phyloP scores from a whole-genome alignment of 2,797 vertebrate species.

The Sebastes hubbsi region DNA sequence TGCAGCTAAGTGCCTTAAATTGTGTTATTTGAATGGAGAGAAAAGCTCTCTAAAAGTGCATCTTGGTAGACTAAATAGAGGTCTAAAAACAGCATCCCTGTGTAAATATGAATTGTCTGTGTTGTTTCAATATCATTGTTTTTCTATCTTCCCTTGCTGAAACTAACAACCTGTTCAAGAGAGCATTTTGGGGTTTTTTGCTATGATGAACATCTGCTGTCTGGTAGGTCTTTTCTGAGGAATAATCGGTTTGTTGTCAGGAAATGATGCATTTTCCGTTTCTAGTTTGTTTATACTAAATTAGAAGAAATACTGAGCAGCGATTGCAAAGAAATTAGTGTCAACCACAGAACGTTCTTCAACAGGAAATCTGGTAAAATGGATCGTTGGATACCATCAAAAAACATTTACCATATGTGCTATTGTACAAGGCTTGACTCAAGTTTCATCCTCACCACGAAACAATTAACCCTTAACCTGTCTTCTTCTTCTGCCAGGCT shows the following conservation, averaged over 20 bases:
- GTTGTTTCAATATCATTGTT: background rate
- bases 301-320: background rate
- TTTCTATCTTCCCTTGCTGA: background rate
- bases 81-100: background rate
- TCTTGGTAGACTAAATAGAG: background rate
- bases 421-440: background rate
- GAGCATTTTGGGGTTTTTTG: background rate
- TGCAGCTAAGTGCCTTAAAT: background rate
- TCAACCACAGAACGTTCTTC: background rate
- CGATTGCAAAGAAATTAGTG: background rate
- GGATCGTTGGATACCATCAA: background rate
- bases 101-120: background rate
- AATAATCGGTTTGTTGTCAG: background rate
- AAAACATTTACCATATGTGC: background rate
- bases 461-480: background rate
- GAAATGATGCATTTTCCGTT: slow-evolving; percentile 6
- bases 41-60: background rate
- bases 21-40: background rate
- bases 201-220: background rate
- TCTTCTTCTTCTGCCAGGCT: slow-evolving; percentile 72
- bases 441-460: background rate
- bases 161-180: background rate
- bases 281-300: slow-evolving; percentile 6
- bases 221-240: background rate
- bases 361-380: background rate